Conservation (phyloP, 2,113 vertebrate species). For the Danio rerio region DNA sequence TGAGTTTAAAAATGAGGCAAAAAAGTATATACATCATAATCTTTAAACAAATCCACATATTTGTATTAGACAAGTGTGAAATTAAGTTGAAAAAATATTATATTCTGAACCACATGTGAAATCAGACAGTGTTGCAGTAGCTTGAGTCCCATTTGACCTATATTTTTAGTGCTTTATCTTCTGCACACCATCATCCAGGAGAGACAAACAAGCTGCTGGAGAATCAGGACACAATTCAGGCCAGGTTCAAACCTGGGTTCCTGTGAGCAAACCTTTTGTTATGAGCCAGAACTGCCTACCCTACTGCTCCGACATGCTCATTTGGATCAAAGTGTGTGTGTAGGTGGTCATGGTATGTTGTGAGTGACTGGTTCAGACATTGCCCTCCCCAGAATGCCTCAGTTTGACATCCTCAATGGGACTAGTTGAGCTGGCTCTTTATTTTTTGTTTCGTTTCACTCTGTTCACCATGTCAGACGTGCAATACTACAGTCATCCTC, state of each 20-base stretch:
- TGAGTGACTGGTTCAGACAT: constrained; percentile 2
- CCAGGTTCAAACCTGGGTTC: not conserved
- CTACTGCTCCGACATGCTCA: too few relatives aligned
- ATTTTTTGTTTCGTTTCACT: constrained; percentile 66
- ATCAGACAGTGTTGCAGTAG: too few relatives aligned
- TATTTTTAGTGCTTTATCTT: not conserved
- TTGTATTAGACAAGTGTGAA: too few relatives aligned
- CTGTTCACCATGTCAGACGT: constrained; percentile 68
- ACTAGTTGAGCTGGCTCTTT: not conserved
- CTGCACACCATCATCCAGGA: not conserved
- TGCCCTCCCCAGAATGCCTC: constrained; percentile 2
- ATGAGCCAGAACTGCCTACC: too few relatives aligned
- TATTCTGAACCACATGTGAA: too few relatives aligned
- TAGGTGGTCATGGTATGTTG: constrained; percentile 10
- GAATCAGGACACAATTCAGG: not conserved
- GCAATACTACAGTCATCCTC: constrained; percentile 62
- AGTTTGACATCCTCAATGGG: not conserved
- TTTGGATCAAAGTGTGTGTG: not conserved
- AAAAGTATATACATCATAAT: too few relatives aligned
- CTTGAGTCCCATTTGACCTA: too few relatives aligned
- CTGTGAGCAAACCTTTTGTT: not conserved
- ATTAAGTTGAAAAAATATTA: too few relatives aligned
- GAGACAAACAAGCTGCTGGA: not conserved
- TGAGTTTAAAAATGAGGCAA: too few relatives aligned
- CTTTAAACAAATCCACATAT: too few relatives aligned